A percentile compares a stretch with the other conserved stretches of the same genome.
phyloP scores from a whole-genome alignment of 92 coral and sea anemone genomes.

The Blastomussa wellsi region DNA sequence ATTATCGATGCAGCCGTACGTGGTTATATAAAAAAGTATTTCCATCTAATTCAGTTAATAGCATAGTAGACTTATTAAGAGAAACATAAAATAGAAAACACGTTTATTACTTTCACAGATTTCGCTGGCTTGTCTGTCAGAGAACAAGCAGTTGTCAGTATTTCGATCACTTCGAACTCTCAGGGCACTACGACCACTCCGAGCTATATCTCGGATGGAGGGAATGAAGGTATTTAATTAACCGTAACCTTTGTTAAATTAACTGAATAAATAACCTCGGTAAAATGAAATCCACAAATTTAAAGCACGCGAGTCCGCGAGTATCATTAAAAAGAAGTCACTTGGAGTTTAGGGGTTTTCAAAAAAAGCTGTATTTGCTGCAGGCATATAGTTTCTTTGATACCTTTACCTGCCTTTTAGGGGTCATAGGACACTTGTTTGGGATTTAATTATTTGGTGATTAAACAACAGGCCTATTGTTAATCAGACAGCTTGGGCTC shows the following conservation, averaged over 20 bases:
- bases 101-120: slow-evolving; percentile 35
- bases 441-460: too few relatives aligned
- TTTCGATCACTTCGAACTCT: slow-evolving; percentile 91
- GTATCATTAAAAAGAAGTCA: background rate
- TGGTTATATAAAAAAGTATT: too few relatives aligned
- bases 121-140: slow-evolving; percentile 74
- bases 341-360: background rate
- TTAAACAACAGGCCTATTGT: too few relatives aligned
- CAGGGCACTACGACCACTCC: slow-evolving; percentile 85
- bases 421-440: background rate
- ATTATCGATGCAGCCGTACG: too few relatives aligned
- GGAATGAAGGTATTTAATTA: slow-evolving; percentile 87
- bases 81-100: background rate
- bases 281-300: too few relatives aligned
- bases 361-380: background rate
- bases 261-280: background rate
- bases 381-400: background rate
- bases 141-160: slow-evolving; percentile 75
- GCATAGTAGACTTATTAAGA: too few relatives aligned
- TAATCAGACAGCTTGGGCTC: too few relatives aligned
- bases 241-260: background rate
- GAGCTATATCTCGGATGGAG: slow-evolving; percentile 90
- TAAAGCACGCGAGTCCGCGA: too few relatives aligned
- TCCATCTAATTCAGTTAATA: too few relatives aligned
- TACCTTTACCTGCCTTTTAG: background rate